phyloP scores from a whole-genome alignment of 1,140 invertebrate species.

The Apis dorsata region DNA sequence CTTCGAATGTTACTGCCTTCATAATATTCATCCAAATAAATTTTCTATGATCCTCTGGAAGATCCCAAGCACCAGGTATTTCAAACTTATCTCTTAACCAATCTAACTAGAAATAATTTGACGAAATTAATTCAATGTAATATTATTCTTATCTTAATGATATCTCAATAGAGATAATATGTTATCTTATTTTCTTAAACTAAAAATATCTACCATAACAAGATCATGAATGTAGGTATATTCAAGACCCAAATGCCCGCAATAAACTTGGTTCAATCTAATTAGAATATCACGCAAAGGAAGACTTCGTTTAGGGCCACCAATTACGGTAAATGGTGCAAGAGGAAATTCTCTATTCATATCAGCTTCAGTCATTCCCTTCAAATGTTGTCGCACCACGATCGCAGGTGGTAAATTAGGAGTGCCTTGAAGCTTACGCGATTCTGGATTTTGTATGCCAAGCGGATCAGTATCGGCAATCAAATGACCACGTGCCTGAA shows the following conservation, averaged over 20 bases:
- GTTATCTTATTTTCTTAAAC: neutral
- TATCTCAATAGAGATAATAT: no score
- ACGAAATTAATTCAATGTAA: neutral
- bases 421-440: constrained; percentile 70
- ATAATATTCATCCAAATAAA: constrained; percentile 87
- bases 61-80: constrained; percentile 84
- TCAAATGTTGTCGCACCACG: constrained; percentile 73
- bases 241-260: constrained; percentile 88
- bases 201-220: constrained; percentile 15
- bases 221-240: constrained; percentile 93
- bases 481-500: constrained; percentile 88
- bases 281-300: constrained; percentile 87
- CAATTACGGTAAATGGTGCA: constrained; percentile 86
- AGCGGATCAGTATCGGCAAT: constrained; percentile 90
- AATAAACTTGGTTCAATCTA: constrained; percentile 87
- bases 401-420: constrained; percentile 66
- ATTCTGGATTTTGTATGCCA: constrained; percentile 77
- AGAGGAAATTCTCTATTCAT: constrained; percentile 85
- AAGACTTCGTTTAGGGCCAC: constrained; percentile 81
- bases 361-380: constrained; percentile 83
- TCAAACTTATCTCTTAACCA: constrained; percentile 92
- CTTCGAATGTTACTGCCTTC: constrained; percentile 90
- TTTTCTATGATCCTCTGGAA: constrained; percentile 86
- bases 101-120: constrained; percentile 81
- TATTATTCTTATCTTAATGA: no score